A percentile compares a stretch with the other conserved stretches of the same genome.
Evolutionary conservation across 30 jellyfish, hydroid and myxozoan genomes (phyloP).

Genomic region (Morbakka virulenta): DNA sequence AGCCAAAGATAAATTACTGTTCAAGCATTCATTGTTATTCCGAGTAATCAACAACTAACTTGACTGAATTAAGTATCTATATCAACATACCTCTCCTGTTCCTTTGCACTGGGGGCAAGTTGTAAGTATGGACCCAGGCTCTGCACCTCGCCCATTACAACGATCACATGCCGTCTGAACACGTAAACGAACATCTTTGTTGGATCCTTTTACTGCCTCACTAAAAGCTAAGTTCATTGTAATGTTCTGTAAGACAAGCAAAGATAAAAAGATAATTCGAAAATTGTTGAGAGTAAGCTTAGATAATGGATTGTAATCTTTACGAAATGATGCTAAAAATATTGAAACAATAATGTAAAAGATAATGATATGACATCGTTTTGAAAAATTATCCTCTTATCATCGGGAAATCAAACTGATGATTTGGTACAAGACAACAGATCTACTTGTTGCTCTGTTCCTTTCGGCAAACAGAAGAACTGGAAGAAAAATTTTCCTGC

Average conservation of each 20-base stretch:
- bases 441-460: too few relatives aligned
- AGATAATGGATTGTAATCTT: not conserved
- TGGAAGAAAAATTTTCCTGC: too few relatives aligned
- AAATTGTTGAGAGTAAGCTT: not conserved
- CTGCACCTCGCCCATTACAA: conserved; percentile 92
- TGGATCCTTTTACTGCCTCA: conserved; percentile 91
- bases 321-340: too few relatives aligned
- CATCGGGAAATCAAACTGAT: too few relatives aligned
- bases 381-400: too few relatives aligned
- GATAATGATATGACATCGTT: too few relatives aligned
- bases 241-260: conserved; percentile 55
- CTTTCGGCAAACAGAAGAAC: too few relatives aligned
- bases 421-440: too few relatives aligned
- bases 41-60: too few relatives aligned
- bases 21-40: too few relatives aligned
- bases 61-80: not conserved
- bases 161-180: conserved; percentile 67
- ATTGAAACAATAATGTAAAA: too few relatives aligned
- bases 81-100: conserved; percentile 78
- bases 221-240: conserved; percentile 77
- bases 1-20: too few relatives aligned
- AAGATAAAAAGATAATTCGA: not conserved
- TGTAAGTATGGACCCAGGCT: conserved; percentile 87
- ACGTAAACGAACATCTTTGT: conserved; percentile 82
- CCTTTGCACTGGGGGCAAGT: conserved; percentile 93